Conservation (phyloP, 2,113 vertebrate species). For the Catharus bicknelli region DNA sequence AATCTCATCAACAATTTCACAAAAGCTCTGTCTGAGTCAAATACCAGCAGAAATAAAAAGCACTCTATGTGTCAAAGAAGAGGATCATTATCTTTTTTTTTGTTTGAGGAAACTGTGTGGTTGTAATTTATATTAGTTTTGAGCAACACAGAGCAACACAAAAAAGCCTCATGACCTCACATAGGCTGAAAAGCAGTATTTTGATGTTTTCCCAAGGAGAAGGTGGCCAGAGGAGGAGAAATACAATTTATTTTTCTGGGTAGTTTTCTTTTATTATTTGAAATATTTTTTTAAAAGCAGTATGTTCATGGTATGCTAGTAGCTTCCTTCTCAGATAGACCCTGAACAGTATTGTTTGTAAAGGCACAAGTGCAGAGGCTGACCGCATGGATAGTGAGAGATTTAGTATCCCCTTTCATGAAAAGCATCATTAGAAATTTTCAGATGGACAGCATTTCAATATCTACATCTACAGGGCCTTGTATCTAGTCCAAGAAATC, state of each 20-base stretch:
- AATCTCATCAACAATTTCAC: background rate
- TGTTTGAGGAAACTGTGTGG: background rate
- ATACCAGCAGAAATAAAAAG: constrained; percentile 9
- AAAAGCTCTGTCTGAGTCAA: background rate
- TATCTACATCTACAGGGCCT: background rate
- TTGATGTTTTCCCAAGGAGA: constrained; percentile 23
- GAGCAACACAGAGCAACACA: background rate
- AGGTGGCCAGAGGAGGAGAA: background rate
- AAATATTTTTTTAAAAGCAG: background rate
- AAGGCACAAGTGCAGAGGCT: background rate
- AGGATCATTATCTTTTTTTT: background rate
- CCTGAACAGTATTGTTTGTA: background rate
- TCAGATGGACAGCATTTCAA: background rate
- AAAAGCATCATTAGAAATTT: background rate
- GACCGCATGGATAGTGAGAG: background rate
- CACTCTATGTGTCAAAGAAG: background rate
- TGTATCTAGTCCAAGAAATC: background rate
- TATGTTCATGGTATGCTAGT: background rate
- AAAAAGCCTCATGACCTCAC: background rate
- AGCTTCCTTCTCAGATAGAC: background rate
- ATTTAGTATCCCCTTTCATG: background rate
- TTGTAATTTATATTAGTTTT: constrained; percentile 20
- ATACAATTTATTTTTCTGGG: background rate
- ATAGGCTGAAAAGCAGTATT: background rate
- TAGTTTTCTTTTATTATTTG: background rate